phyloP scores from a whole-genome alignment of 2,797 vertebrate genomes.

The Masticophis lateralis region DNA sequence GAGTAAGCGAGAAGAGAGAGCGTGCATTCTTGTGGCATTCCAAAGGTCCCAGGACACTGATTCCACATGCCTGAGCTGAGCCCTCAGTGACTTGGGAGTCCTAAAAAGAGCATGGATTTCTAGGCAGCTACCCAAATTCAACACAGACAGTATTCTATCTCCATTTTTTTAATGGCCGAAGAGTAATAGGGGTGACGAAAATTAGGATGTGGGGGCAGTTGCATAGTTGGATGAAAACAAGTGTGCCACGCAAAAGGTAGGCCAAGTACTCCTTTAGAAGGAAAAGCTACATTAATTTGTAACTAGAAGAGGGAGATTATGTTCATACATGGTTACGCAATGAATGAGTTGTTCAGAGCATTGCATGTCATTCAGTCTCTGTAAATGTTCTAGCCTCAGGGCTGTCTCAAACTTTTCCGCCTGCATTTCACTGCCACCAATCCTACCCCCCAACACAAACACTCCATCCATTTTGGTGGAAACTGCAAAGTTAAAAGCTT shows the following conservation, averaged over 20 bases:
- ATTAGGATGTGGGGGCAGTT: not conserved
- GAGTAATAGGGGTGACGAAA: not conserved
- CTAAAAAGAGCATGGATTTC: conserved; percentile 67
- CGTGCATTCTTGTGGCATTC: conserved; percentile 76
- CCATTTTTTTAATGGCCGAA: conserved; percentile 47
- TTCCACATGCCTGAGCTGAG: conserved; percentile 67
- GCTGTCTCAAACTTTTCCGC: not conserved
- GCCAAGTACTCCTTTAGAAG: conserved; percentile 7
- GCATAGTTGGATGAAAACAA: conserved; percentile 22
- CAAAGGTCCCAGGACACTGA: conserved; percentile 71
- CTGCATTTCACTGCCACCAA: not conserved
- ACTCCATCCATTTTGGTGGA: not conserved
- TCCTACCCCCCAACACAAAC: not conserved
- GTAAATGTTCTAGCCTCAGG: not conserved
- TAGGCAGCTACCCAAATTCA: conserved; percentile 74
- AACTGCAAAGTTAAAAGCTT: not conserved
- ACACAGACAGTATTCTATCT: conserved; percentile 69
- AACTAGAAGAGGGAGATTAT: not conserved
- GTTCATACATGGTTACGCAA: not conserved
- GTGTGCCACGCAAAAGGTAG: conserved; percentile 8
- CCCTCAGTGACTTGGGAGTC: conserved; percentile 65
- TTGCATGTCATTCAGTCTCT: not conserved
- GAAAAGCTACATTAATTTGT: not conserved
- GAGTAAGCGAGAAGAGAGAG: conserved; percentile 47
- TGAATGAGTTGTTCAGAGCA: not conserved